Percentiles rank a stretch among this genome's conserved stretches.
Conservation (phyloP, 1,140 invertebrate genomes). For the Ostrea edulis region DNA sequence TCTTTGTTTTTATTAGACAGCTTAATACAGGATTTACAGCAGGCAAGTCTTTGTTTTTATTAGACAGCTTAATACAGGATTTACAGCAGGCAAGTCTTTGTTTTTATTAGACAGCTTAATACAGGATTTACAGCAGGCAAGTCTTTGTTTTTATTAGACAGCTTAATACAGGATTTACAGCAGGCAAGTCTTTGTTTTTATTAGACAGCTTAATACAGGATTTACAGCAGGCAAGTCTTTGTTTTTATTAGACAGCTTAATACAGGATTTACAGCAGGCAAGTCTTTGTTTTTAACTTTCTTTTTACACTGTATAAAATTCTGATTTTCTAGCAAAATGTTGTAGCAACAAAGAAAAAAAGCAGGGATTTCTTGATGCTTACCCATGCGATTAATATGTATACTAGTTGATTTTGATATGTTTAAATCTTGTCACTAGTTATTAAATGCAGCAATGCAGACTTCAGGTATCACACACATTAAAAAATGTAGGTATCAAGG, state of each 20-base stretch:
- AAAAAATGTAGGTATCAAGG: too few relatives aligned
- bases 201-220: conserved; percentile 89
- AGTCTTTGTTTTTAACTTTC: conserved; percentile 9
- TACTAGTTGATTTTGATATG: too few relatives aligned
- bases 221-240: conserved; percentile 84
- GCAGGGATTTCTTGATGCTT: too few relatives aligned
- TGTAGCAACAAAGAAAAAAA: too few relatives aligned
- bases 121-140: conserved; percentile 87
- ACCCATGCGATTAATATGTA: too few relatives aligned
- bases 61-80: conserved; percentile 89
- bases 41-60: conserved; percentile 80
- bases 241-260: conserved; percentile 84
- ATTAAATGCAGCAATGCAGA: too few relatives aligned
- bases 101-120: conserved; percentile 86
- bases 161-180: conserved; percentile 87
- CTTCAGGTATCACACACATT: too few relatives aligned
- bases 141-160: conserved; percentile 82
- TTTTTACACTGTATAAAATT: too few relatives aligned
- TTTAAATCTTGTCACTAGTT: too few relatives aligned
- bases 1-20: conserved; percentile 82
- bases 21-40: conserved; percentile 88
- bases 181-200: conserved; percentile 80
- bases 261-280: conserved; percentile 88
- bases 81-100: conserved; percentile 83
- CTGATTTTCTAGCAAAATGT: too few relatives aligned